Percentiles rank a stretch among this genome's conserved stretches.
phyloP scores from a whole-genome alignment of 92 coral and sea anemone genomes.

The Epizoanthus scotinus region DNA sequence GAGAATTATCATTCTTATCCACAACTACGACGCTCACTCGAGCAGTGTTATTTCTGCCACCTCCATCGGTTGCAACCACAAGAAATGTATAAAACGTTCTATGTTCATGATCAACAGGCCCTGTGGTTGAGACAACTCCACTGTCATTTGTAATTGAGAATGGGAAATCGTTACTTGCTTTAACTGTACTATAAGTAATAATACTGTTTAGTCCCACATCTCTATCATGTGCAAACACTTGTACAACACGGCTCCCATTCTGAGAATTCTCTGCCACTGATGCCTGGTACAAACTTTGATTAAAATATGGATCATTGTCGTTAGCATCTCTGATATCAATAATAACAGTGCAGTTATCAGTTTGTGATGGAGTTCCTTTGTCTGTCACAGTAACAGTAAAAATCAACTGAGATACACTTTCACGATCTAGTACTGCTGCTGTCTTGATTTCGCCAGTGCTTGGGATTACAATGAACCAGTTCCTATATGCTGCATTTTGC shows the following conservation, averaged over 20 bases:
- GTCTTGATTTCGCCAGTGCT: constrained; percentile 74
- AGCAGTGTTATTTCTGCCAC: constrained; percentile 60
- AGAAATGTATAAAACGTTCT: constrained; percentile 53
- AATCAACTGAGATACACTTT: constrained; percentile 57
- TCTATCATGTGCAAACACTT: constrained; percentile 75
- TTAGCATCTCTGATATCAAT: constrained; percentile 78
- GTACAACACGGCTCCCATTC: constrained; percentile 50
- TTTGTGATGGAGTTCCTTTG: constrained; percentile 64
- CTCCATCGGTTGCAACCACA: constrained; percentile 87
- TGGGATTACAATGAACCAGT: constrained; percentile 79
- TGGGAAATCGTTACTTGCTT: constrained; percentile 28
- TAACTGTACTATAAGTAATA: constrained; percentile 55
- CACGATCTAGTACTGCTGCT: constrained; percentile 78
- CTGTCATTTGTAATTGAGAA: constrained; percentile 62
- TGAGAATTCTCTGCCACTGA: constrained; percentile 66
- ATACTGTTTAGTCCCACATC: constrained; percentile 76
- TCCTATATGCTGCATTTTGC: constrained; percentile 35
- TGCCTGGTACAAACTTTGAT: constrained; percentile 59
- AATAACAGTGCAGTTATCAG: constrained; percentile 85
- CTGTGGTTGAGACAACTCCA: constrained; percentile 69
- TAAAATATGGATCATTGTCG: constrained; percentile 88
- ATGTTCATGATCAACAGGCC: constrained; percentile 72
- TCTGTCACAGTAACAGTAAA: constrained; percentile 71
- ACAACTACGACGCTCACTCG: constrained; percentile 67
- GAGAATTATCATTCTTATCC: constrained; percentile 88